Conservation (phyloP, 1,140 invertebrate genomes). For the Diabrotica virgifera region DNA sequence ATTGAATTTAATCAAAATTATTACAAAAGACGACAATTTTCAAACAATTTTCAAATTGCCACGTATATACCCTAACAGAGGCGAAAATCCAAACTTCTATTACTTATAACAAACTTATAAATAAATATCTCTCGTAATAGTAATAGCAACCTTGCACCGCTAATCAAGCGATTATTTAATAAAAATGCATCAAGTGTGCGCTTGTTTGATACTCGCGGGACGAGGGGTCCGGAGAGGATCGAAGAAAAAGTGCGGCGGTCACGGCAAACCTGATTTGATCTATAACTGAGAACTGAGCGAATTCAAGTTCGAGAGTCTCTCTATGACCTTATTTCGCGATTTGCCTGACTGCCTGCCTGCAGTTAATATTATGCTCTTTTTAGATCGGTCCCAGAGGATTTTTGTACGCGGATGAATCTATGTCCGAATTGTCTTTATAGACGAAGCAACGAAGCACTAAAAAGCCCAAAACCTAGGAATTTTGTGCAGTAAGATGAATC, state of each 20-base stretch:
- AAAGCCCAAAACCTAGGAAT: too few species aligned
- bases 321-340: neutral
- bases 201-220: neutral
- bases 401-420: too few species aligned
- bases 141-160: neutral
- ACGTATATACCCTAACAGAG: too few species aligned
- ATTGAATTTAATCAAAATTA: too few species aligned
- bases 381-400: too few species aligned
- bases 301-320: neutral
- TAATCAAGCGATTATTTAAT: neutral
- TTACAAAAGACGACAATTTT: too few species aligned
- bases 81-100: too few species aligned
- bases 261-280: conserved; percentile 1
- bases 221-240: neutral
- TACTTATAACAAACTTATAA: too few species aligned
- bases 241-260: neutral
- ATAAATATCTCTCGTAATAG: neutral
- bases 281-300: conserved; percentile 1
- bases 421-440: too few species aligned
- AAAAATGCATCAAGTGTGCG: neutral
- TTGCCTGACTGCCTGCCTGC: neutral
- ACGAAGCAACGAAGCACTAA: too few species aligned
- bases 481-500: too few species aligned
- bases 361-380: neutral
- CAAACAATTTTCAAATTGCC: too few species aligned